Percentiles rank a stretch among this genome's conserved stretches.
Conservation (phyloP, 2,888 invertebrate genomes). For the Ichneumoninae sp. region DNA sequence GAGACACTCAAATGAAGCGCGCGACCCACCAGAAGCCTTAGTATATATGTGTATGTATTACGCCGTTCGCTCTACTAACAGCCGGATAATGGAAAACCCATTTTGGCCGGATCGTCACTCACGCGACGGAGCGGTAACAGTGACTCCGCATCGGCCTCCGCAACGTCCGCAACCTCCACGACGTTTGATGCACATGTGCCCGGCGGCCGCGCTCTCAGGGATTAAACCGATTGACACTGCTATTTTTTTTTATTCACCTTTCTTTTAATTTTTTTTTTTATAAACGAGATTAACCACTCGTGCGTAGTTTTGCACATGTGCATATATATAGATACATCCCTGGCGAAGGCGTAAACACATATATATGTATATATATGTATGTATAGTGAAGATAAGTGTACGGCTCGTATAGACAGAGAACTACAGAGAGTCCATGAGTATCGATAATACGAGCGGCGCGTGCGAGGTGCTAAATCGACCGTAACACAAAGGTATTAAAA, state of each 20-base stretch:
- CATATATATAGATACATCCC: background rate
- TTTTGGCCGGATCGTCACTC: constrained; percentile 73
- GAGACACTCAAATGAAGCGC: too few relatives aligned
- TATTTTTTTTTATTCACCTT: constrained; percentile 62
- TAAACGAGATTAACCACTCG: background rate
- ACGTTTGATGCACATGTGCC: constrained; percentile 71
- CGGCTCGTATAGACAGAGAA: background rate
- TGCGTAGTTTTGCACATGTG: background rate
- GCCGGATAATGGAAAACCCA: constrained; percentile 78
- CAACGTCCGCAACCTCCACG: constrained; percentile 17
- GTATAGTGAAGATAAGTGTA: background rate
- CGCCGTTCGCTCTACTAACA: constrained; percentile 47
- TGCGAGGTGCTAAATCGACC: constrained; percentile 13
- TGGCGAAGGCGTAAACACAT: background rate
- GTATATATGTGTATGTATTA: background rate
- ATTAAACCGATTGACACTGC: constrained; percentile 70
- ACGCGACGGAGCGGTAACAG: constrained; percentile 25
- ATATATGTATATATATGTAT: background rate
- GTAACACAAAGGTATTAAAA: constrained; percentile 5
- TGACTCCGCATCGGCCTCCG: constrained; percentile 19
- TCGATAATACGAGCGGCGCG: background rate
- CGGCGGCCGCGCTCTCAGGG: constrained; percentile 59
- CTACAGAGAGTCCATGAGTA: background rate
- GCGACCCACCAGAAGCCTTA: too few relatives aligned
- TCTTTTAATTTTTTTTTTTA: background rate